Evolutionary conservation across 37 sponge, comb jelly and placozoan species (phyloP), one percentile per base, ranked within the genome.

Genomic region (Crambe crambe): DNA sequence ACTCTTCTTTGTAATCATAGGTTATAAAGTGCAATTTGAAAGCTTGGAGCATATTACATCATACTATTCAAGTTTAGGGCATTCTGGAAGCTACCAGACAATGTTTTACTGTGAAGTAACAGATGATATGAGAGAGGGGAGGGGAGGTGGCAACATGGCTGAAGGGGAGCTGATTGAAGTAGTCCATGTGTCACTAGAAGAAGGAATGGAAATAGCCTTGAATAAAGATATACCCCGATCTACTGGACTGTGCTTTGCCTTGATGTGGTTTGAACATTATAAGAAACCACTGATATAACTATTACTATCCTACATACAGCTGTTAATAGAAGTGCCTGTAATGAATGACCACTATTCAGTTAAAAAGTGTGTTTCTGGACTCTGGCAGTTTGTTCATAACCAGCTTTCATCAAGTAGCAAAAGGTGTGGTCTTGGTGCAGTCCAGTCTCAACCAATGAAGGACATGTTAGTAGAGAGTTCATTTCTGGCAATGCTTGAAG

Each of bases 131-230:
- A 37, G 51, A 0, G 51, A 47, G 1, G 37, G 37, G 57, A 10
- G 37, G 9, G 97, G 97, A 32, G 97, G 97, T 12, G 97, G 97
- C 12, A 70, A 65, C 36, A 77, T 54, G 5, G 54, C n/a, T 17
- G 97, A 97, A 74, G 93, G 93, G 18, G 97, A 97, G 76, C 68
- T 86, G 85, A 97, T 97, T 34, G 93, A 95, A 6, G 97, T 97
- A 37, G 80, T 92, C n/a, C 54, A 97, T 54, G 17, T 97, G 9
- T 85, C 97, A 21, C 38, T 86, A 51, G 80, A 83, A 12, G 75
- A 89, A 58, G 72, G 31, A 20, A 69, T 42, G 26, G 64, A 86
- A 60, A 69, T 94, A 80, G 42, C 86, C n/a, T 79, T 91, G 39
- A 86, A 94, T 63, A 68, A 36, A 9, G 70, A 37, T 8, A 70